Evolutionary conservation across 2,888 invertebrate species (phyloP).

Genomic region (Vesta saturnalis): DNA sequence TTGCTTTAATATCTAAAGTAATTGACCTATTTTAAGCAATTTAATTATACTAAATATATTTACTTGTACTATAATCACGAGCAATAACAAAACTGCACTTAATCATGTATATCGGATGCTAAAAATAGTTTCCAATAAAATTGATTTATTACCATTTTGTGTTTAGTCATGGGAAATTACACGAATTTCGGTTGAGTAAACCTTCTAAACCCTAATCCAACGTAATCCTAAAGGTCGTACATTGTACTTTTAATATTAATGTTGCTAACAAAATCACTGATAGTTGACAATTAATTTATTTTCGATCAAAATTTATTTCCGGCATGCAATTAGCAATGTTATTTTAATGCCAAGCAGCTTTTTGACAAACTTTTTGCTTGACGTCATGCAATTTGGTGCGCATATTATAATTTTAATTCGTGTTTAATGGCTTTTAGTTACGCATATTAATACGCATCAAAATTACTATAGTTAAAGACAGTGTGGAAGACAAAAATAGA

Average conservation of each 20-base stretch:
- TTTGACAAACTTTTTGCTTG: background rate
- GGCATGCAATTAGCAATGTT: background rate
- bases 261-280: slow-evolving; percentile 2
- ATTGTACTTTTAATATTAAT: slow-evolving; percentile 16
- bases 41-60: background rate
- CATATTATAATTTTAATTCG: too few species aligned
- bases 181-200: slow-evolving; percentile 8
- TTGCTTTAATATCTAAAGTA: background rate
- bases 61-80: background rate
- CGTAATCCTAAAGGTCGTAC: slow-evolving; percentile 11
- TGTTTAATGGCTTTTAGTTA: too few species aligned
- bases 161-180: slow-evolving; percentile 14
- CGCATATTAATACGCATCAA: too few species aligned
- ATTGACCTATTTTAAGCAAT: slow-evolving; percentile 8
- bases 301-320: slow-evolving; percentile 1
- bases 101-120: too few species aligned
- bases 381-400: background rate
- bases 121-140: background rate
- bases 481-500: too few species aligned
- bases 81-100: too few species aligned
- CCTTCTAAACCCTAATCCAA: background rate
- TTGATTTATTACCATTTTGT: slow-evolving; percentile 2
- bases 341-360: background rate
- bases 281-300: background rate
- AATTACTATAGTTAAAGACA: too few species aligned